Evolutionary conservation across 2,113 vertebrate genomes (phyloP), one percentile per base, ranked within the genome.

Genomic region (Arizona elegans): DNA sequence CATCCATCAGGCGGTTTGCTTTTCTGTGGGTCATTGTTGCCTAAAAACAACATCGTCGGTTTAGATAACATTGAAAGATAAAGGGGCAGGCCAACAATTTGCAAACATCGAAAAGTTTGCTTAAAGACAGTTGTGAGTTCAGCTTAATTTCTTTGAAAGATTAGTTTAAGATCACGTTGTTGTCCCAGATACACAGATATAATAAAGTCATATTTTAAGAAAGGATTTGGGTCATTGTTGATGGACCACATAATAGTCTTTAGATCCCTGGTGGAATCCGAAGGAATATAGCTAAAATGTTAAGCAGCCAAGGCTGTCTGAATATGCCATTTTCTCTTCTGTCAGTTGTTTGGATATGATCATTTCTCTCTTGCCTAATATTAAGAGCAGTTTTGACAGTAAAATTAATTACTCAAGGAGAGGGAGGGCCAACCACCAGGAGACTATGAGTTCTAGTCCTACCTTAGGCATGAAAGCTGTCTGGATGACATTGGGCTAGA

Each of bases 11-110:
- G 0, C 26, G 90, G 0, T 53, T 53, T 0, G 95, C 98, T 90
- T 96, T 96, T n/a, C 93, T 94, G 0, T 92, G 96, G 89, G 97
- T 97, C 88, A 94, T 93, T 0, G 53, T 88, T 26, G 97, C 97
- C 99, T 99, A 94, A 29, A 58, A 38, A 54, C 95, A 95, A 95
- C 26, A 59, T 0, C 54, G 43, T 1, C 26, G 6, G 0, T 21
- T 96, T 50, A 94, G 90, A 10, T 89, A 24, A 8, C 0, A 0
- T 15, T 55, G 87, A 54, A 62, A 0, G 0, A 89, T 15, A n/a
- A 2, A 0, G 8, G 53, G 24, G 29, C 56, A 5, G 9, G 0
- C 33, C 12, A 19, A 91, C 12, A 1, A 23, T 58, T 17, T 92
- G 13, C 13, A 52, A n/a, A 1, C 15, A n/a, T 33, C 17, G 55